Conservation (phyloP, 2,113 vertebrate species). For the Myotis lucifugus region DNA sequence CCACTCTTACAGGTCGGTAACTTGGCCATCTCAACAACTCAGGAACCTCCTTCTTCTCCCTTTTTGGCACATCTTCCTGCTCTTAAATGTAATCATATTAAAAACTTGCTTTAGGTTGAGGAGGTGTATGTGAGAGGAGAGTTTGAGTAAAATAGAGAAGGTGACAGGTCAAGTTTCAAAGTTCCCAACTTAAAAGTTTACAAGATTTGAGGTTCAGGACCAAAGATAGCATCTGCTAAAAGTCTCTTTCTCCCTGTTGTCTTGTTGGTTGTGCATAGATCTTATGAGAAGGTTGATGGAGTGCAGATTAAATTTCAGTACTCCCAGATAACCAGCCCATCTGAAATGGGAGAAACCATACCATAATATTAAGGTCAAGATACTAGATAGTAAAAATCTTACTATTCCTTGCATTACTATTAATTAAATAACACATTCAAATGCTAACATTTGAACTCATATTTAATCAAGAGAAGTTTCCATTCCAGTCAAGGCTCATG, state of each 20-base stretch:
- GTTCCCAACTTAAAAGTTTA: not conserved
- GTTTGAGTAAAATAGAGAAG: not conserved
- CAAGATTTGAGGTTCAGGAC: not conserved
- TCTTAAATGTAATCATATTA: not conserved
- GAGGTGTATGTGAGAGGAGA: not conserved
- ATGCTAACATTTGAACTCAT: not conserved
- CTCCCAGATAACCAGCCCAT: not conserved
- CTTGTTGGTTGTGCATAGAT: not conserved
- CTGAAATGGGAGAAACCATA: not conserved
- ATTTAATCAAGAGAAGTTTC: not conserved
- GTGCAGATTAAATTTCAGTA: not conserved
- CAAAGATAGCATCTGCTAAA: not conserved
- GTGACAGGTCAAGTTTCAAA: not conserved
- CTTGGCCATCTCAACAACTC: not conserved
- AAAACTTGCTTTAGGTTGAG: not conserved
- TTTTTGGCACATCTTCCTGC: not conserved
- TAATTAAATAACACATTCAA: not conserved
- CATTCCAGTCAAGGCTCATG: not conserved
- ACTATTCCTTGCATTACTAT: not conserved
- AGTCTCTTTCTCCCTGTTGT: not conserved
- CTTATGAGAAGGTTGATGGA: not conserved
- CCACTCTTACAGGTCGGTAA: not conserved
- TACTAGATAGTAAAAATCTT: not conserved
- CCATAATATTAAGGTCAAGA: not conserved
- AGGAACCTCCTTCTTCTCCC: not conserved